phyloP scores from a whole-genome alignment of 2,797 vertebrate genomes.

The Austrolebias charrua region DNA sequence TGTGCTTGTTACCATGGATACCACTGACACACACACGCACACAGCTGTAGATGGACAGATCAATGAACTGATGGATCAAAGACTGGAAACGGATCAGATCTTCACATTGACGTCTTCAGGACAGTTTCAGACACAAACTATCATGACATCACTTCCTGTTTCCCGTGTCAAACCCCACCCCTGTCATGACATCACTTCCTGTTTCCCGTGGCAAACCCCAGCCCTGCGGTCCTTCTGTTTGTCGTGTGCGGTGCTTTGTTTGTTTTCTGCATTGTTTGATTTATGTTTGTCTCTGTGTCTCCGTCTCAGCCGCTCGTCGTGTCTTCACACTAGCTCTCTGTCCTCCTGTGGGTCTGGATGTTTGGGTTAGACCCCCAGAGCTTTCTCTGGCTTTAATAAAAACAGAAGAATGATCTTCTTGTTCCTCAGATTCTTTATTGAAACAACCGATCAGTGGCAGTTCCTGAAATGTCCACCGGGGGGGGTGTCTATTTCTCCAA shows the following conservation, averaged over 20 bases:
- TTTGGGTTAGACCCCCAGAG: neutral
- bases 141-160: neutral
- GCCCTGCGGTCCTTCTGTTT: too few relatives aligned
- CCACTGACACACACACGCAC: constrained; percentile 28
- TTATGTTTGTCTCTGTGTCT: neutral
- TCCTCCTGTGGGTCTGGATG: constrained; percentile 4
- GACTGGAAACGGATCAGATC: neutral
- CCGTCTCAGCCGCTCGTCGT: neutral
- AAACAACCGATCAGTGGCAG: too few relatives aligned
- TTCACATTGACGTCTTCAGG: neutral
- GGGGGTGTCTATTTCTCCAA: too few relatives aligned
- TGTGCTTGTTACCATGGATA: constrained; percentile 23
- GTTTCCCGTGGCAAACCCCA: too few relatives aligned
- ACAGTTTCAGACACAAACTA: neutral
- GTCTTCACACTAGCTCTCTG: neutral
- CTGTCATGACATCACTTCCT: too few relatives aligned
- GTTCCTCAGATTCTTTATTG: neutral
- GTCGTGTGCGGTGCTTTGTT: too few relatives aligned
- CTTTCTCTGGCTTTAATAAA: too few relatives aligned
- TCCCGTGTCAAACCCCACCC: neutral
- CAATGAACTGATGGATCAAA: constrained; percentile 23
- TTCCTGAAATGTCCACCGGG: too few relatives aligned
- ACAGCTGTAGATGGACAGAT: constrained; percentile 15
- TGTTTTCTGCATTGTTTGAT: too few relatives aligned
- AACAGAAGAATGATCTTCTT: too few relatives aligned